Conservation (phyloP, 1,140 invertebrate genomes). For the Copidosoma floridanum region DNA sequence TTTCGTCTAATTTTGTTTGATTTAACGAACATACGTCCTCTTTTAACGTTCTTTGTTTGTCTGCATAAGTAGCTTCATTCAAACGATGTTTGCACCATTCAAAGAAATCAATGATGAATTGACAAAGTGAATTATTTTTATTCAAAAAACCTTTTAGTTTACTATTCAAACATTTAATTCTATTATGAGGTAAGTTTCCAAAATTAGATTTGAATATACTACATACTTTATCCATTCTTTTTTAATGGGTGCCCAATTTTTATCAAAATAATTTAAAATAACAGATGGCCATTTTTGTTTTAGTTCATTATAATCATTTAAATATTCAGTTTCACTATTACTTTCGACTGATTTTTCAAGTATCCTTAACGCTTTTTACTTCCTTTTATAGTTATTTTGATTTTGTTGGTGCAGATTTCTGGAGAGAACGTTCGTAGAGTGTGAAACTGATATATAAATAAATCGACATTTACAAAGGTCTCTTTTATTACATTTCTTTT, state of each 20-base stretch:
- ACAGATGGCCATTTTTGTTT: background rate
- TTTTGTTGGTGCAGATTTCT: background rate
- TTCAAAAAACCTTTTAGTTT: background rate
- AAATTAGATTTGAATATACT: background rate
- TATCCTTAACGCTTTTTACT: background rate
- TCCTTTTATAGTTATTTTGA: background rate
- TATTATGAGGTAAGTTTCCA: background rate
- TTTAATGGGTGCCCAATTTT: background rate
- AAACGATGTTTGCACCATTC: background rate
- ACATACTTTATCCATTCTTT: background rate
- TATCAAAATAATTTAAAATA: background rate
- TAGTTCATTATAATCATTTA: background rate
- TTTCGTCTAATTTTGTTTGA: background rate
- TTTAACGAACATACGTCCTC: background rate
- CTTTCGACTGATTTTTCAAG: background rate
- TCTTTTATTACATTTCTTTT: slow-evolving; percentile 19
- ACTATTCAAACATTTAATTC: background rate
- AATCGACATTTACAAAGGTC: slow-evolving; percentile 16
- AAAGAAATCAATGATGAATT: background rate
- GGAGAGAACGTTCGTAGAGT: slow-evolving; percentile 15
- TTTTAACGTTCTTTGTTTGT: background rate
- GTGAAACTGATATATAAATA: slow-evolving; percentile 25
- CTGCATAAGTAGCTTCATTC: background rate
- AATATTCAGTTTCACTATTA: background rate
- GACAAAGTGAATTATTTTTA: background rate